Base-by-base conservation (phyloP, 2,888 invertebrate species). In the Hypselothyrea guttata region DNA sequence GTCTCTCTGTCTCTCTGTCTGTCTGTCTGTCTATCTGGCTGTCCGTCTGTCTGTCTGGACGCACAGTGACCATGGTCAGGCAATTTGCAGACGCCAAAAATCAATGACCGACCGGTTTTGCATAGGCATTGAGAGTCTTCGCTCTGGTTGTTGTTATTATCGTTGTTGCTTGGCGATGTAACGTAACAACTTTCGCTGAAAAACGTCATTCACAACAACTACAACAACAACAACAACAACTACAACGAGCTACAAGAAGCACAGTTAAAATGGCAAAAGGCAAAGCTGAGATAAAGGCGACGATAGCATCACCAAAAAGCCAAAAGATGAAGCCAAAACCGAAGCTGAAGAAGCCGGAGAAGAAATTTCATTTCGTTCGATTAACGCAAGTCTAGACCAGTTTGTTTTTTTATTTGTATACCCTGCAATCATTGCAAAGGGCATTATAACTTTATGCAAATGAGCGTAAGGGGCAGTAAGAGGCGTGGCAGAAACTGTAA, bases 171-270 rank as follows among this genome's bases (percentile, higher is more conserved):
- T 71, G 82, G 65, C 83, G 77, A 82, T 63, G 77, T 81, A 81
- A 84, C 83, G 76, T 76, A 79, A 81, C 84, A 82, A 84, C 79
- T 81, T 81, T 81, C 79, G 84, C 79, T 82, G 73, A 78, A 79
- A 84, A 79, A 84, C 84, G 79, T 84, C 82, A 84, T 81, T 77
- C 75, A 47, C 68, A 72, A 55, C 57, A 71, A 55, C 66, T 56
- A 18, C 67, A 70, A 58, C 47, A 47, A 38, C 31, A 49, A 12
- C 37, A 37, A 16, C 38, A 44, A 27, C 48, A 48, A 54, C 59
- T n/a, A n/a, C n/a, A n/a, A n/a, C n/a, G n/a, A n/a, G 12, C 37
- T 34, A 16, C 38, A 22, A 53, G 48, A 37, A 46, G 57, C 34
- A 54, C 16, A 30, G 59, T 70, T 38, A 40, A 84, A 79, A 79